Percentiles rank a stretch among this genome's conserved stretches.
phyloP scores from a whole-genome alignment of 2,888 invertebrate species.

The Epirrhoe alternata region DNA sequence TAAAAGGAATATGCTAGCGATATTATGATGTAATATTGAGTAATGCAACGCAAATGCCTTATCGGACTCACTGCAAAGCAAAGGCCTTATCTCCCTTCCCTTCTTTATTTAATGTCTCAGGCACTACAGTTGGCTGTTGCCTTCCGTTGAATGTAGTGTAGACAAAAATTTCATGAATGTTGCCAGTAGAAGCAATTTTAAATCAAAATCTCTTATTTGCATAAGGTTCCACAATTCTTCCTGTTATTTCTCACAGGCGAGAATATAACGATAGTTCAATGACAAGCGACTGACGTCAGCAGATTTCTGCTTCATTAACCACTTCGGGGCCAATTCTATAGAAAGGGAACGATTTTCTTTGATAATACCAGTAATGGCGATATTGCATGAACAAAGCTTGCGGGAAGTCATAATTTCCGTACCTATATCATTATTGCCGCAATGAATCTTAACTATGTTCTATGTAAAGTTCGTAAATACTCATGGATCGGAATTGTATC shows the following conservation, averaged over 20 bases:
- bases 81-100: not conserved
- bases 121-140: too few relatives aligned
- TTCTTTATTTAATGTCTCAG: too few relatives aligned
- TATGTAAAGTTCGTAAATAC: not conserved
- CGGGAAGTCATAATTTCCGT: not conserved
- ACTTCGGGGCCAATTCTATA: conserved; percentile 1
- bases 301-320: conserved; percentile 3
- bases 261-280: not conserved
- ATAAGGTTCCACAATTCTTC: too few relatives aligned
- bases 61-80: not conserved
- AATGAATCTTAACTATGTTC: not conserved
- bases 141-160: too few relatives aligned
- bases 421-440: not conserved
- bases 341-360: not conserved
- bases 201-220: too few relatives aligned
- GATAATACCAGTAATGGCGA: not conserved
- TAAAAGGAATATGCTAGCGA: not conserved
- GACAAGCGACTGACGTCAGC: conserved; percentile 1
- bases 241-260: too few relatives aligned
- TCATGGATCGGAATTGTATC: too few relatives aligned
- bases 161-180: too few relatives aligned
- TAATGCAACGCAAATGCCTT: too few relatives aligned
- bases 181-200: not conserved
- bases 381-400: not conserved
- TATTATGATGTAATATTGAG: too few relatives aligned